phyloP scores from a whole-genome alignment of 2,113 vertebrate genomes.

The Alexandromys fortis region DNA sequence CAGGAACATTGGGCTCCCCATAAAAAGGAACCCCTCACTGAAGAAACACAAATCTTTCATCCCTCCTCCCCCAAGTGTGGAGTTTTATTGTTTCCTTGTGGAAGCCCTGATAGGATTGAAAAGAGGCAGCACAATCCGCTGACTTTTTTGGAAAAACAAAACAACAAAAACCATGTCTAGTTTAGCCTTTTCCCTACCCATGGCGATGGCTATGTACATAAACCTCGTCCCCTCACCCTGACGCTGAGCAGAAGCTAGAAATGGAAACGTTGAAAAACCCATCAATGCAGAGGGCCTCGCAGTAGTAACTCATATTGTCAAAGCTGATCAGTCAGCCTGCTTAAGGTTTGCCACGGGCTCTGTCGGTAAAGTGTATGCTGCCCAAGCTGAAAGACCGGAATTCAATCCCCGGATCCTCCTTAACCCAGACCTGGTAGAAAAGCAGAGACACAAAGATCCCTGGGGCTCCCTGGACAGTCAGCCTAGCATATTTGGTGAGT shows the following conservation, averaged over 20 bases:
- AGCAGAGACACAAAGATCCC: neutral
- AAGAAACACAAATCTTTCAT: neutral
- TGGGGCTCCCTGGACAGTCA: neutral
- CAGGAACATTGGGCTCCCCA: neutral
- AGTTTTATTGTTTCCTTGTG: conserved; percentile 90
- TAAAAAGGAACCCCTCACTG: neutral
- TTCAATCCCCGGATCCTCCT: neutral
- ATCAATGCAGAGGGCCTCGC: neutral
- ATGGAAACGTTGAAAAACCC: neutral
- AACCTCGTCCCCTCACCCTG: neutral
- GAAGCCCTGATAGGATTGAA: conserved; percentile 86
- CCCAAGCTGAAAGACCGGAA: neutral
- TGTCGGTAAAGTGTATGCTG: neutral
- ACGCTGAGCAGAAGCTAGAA: conserved; percentile 15
- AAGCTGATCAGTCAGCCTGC: neutral
- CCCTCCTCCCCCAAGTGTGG: conserved; percentile 59
- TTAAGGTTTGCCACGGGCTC: neutral
- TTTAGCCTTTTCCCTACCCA: conserved; percentile 35
- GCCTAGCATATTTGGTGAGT: neutral
- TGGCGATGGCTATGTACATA: neutral
- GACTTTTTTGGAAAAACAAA: conserved; percentile 66
- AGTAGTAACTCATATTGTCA: neutral
- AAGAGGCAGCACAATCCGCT: conserved; percentile 84
- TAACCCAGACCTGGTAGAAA: neutral
- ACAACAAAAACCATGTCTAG: conserved; percentile 57